These are phyloP conservation scores for Drosophila affinis DNA, from an alignment of 2,888 invertebrate genomes.

Conservation along the genomic window DNA sequence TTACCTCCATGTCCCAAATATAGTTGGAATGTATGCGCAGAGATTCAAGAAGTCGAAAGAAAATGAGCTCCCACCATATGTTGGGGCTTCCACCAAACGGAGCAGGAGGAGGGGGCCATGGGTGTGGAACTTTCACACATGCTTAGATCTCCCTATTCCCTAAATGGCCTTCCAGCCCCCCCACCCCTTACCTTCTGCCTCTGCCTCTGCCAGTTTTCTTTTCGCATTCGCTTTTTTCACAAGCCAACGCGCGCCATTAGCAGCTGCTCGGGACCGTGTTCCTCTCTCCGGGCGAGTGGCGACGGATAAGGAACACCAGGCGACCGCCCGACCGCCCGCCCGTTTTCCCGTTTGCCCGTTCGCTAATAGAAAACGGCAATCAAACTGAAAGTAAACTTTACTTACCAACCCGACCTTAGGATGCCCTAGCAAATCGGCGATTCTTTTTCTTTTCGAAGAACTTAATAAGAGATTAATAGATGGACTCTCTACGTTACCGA, in stretches of 20 bases:
- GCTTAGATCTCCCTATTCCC: conserved; percentile 33
- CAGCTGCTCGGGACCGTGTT: conserved; percentile 58
- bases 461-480: neutral
- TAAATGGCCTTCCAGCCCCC: neutral
- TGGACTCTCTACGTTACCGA: neutral
- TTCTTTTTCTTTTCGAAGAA: neutral
- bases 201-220: conserved; percentile 3
- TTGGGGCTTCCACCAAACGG: conserved; percentile 1
- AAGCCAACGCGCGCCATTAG: conserved; percentile 54
- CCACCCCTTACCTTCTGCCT: neutral
- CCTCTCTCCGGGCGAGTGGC: conserved; percentile 35
- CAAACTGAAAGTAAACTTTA: conserved; percentile 4
- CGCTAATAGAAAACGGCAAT: conserved; percentile 37
- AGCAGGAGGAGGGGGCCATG: neutral
- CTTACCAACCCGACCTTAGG: neutral
- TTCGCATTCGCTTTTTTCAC: conserved; percentile 42
- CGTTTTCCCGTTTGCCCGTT: conserved; percentile 1
- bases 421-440: neutral
- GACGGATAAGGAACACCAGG: conserved; percentile 39
- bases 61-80: conserved; percentile 37
- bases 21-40: neutral
- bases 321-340: neutral
- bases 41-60: neutral
- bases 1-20: neutral
- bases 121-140: conserved; percentile 28